phyloP scores from a whole-genome alignment of 2,888 invertebrate genomes.

The Creontiades dilutus region DNA sequence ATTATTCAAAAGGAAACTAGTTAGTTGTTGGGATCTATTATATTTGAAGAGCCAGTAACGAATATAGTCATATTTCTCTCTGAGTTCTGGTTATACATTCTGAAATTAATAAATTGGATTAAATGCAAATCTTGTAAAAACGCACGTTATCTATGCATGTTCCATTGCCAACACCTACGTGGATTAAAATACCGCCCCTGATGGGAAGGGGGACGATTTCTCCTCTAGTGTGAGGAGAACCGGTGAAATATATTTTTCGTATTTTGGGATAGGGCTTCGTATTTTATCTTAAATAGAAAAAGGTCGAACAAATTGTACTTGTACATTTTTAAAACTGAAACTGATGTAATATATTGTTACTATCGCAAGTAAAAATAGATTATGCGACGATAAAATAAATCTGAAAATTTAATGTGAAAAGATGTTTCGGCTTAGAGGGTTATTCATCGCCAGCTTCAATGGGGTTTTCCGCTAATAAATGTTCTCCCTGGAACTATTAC shows the following conservation, averaged over 20 bases:
- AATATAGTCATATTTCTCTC: background rate
- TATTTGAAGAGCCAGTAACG: background rate
- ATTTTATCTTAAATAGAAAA: slow-evolving; percentile 4
- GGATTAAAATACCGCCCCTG: background rate
- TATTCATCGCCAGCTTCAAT: slow-evolving; percentile 34
- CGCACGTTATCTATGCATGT: background rate
- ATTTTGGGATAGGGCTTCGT: slow-evolving; percentile 34
- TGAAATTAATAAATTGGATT: background rate
- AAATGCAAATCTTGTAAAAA: background rate
- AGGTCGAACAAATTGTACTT: background rate
- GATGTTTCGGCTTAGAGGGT: slow-evolving; percentile 8
- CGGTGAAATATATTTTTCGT: slow-evolving; percentile 61
- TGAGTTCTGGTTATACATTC: background rate
- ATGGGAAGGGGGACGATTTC: background rate
- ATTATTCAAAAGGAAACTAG: slow-evolving; percentile 17
- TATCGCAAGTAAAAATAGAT: background rate
- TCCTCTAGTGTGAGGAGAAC: background rate
- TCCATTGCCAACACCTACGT: too few relatives aligned
- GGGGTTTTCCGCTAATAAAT: background rate
- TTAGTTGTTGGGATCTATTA: slow-evolving; percentile 11
- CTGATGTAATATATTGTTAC: slow-evolving; percentile 33
- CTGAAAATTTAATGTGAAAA: background rate
- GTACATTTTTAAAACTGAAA: slow-evolving; percentile 17
- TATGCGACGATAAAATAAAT: background rate
- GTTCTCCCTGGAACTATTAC: background rate